Base-by-base conservation (phyloP, 2,797 vertebrate genomes). In the Chloroceryle amazona region DNA sequence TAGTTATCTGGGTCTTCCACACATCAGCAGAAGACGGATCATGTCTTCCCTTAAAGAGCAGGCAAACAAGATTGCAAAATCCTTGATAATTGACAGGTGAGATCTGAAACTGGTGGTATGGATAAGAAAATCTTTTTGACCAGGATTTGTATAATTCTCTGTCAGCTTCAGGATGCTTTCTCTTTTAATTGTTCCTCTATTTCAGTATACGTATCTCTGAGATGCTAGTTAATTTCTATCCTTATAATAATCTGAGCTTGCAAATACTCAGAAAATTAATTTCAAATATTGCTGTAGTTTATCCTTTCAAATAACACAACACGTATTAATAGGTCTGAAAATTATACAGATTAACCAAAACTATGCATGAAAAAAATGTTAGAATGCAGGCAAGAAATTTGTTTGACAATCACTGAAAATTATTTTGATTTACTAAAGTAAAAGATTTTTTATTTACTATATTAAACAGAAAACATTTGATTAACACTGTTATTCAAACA, bases 191-290 rank as follows among this genome's bases (percentile, higher is more conserved):
- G 17, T 81, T 79, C 23, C 19, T 46, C 7, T 75, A 26, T 82
- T 94, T 86, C 61, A 82, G 10, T 21, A 28, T 17, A 37, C 14
- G 5, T 11, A 62, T 75, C 61, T 88, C 33, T 57, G 23, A 92
- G 20, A 49, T 33, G 11, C 16, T 67, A 51, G 26, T 49, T 79
- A 79, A 57, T 81, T 74, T 90, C 57, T 81, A 18, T 11, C 7
- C 47, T 67, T 94, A 71, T 84, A 73, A 44, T 76, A 70, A 85
- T 46, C 41, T 44, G 8, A 93, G 39, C 9, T 61, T 78, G 49
- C 42, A 89, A 86, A 71, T n/a, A 54, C 3, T 23, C n/a, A 74
- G 26, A 93, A 90, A 93, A 74, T 46, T 19, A 21, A 78, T 72
- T 90, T 79, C 37, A 91, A 86, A 65, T 61, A 72, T 51, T 57